Evolutionary conservation across 2,888 invertebrate species (phyloP), one percentile per base, ranked within the genome.

Genomic region (Yponomeuta sedellus): DNA sequence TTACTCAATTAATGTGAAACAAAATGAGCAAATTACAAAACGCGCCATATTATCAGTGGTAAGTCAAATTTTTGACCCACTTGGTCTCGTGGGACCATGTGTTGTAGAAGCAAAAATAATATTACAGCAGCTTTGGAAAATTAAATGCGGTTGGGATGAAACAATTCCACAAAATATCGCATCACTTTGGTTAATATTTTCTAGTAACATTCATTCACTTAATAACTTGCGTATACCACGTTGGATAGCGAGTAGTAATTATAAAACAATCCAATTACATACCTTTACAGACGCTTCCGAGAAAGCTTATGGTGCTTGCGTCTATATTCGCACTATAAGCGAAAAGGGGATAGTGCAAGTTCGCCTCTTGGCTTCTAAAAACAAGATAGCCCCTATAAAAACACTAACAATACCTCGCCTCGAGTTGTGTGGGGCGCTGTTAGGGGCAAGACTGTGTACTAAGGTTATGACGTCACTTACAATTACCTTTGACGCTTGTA

Each of bases 81-180:
- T 75, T 10, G 75, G 73, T 40, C 67, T 75, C 0, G 66, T 74
- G 8, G 69, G 67, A 2, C 74, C 73, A 68, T 73, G 72, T 64
- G 66, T 74, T 5, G 66, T 74, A 12, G 64, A 69, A 57, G 71
- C 71, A 10, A 75, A 75, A 65, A 58, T 72, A 19, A 64, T 75
- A 10, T 64, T 74, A 34, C 74, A 75, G 59, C 66, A 40, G 1
- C 58, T 75, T 2, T 75, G 75, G 74, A n/a, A 69, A 6, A 12
- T 67, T 2, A 72, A 72, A 68, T 70, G 66, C 12, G 44, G 64
- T 5, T 74, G 74, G 75, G 75, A 74, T 40, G 71, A 70, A 5
- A 68, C 66, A 58, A 68, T 75, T 8, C 64, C 74, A 10, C 1
- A 52, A 3, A 61, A 71, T 1, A 66, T 73, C 20, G 63, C 58